A percentile compares a stretch with the other conserved stretches of the same genome.
phyloP scores from a whole-genome alignment of 2,113 vertebrate genomes.

The Channa maculata region DNA sequence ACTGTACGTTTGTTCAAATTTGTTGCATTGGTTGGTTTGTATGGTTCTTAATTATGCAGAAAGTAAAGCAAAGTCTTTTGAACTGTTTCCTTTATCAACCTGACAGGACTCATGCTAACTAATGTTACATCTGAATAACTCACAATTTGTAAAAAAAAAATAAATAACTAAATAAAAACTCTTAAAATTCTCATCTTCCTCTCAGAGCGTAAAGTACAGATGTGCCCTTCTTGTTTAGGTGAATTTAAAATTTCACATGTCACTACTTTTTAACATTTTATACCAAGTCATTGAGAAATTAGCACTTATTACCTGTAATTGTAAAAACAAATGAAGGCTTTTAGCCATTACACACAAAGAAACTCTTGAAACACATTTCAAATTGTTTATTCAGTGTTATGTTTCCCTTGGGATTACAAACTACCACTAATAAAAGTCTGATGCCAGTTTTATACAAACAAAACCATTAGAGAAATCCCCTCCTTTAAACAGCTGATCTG shows the following conservation, averaged over 20 bases:
- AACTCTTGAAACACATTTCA: slow-evolving; percentile 36
- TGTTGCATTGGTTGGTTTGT: slow-evolving; percentile 2
- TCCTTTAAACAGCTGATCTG: slow-evolving; percentile 16
- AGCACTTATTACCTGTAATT: slow-evolving; percentile 14
- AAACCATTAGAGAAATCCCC: not conserved
- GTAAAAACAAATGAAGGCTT: slow-evolving; percentile 5
- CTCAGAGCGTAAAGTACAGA: not conserved
- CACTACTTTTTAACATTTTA: not conserved
- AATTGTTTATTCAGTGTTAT: not conserved
- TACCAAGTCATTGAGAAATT: slow-evolving; percentile 5
- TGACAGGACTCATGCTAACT: no score
- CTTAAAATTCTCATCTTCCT: slow-evolving; percentile 4
- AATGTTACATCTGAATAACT: not conserved
- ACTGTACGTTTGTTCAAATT: not conserved
- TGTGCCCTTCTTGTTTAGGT: not conserved
- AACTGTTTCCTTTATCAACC: not conserved
- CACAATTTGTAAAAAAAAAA: no score
- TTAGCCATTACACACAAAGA: slow-evolving; percentile 38
- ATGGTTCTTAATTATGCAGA: not conserved
- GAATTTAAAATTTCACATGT: not conserved
- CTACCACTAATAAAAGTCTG: not conserved
- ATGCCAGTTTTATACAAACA: slow-evolving; percentile 3
- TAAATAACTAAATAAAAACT: no score
- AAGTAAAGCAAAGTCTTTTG: no score
- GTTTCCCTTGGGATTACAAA: not conserved